Evolutionary conservation across 2,888 invertebrate genomes (phyloP).

Genomic region (Elegia similella): DNA sequence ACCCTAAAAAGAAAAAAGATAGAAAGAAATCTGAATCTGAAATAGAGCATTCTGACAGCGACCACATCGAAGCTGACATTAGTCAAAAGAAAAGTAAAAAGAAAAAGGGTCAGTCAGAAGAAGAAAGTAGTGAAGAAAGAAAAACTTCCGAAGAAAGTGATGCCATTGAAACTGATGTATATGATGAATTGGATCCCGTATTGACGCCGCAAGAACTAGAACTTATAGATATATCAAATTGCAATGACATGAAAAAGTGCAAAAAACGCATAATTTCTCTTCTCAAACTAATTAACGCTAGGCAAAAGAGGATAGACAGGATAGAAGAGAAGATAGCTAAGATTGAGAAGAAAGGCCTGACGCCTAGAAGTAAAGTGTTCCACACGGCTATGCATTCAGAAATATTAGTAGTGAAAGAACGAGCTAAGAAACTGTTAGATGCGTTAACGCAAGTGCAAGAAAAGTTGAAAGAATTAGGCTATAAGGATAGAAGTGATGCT

Average conservation of each 20-base stretch:
- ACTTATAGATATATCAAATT: constrained; percentile 57
- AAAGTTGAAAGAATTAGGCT: constrained; percentile 40
- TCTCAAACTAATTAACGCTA: constrained; percentile 50
- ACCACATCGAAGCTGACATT: constrained; percentile 19
- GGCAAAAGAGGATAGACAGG: constrained; percentile 38
- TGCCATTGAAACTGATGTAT: constrained; percentile 57
- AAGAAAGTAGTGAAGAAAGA: constrained; percentile 21
- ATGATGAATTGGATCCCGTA: constrained; percentile 49
- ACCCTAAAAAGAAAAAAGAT: constrained; percentile 20
- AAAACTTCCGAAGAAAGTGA: constrained; percentile 56
- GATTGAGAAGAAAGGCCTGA: constrained; percentile 60
- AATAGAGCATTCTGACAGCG: constrained; percentile 2
- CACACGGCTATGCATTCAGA: constrained; percentile 66
- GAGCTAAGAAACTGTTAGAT: constrained; percentile 46
- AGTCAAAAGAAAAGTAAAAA: constrained; percentile 25
- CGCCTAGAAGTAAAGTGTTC: constrained; percentile 52
- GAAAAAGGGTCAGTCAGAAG: constrained; percentile 26
- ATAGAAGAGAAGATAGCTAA: constrained; percentile 51
- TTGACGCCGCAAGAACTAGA: constrained; percentile 51
- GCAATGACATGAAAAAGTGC: constrained; percentile 47
- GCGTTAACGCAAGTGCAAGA: constrained; percentile 43
- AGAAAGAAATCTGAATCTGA: constrained; percentile 20
- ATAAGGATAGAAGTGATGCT: constrained; percentile 8
- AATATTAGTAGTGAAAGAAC: constrained; percentile 47
- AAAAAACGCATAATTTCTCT: constrained; percentile 52